Evolutionary conservation across 1,140 invertebrate genomes (phyloP).

Genomic region (Ephestia elutella): DNA sequence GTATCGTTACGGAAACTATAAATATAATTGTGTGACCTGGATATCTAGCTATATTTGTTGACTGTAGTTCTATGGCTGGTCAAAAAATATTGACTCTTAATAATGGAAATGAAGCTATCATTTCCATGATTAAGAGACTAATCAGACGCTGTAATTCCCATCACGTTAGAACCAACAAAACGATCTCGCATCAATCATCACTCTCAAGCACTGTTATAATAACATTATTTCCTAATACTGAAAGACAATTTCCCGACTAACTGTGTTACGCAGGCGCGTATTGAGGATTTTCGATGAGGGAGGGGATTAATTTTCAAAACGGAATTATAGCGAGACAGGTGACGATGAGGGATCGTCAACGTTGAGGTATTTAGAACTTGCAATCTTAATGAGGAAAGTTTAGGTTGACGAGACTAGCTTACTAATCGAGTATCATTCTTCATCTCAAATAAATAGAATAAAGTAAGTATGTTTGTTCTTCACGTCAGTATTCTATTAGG

Average conservation of each 20-base stretch:
- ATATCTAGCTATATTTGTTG: too few species aligned
- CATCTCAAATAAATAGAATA: too few species aligned
- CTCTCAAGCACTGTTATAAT: constrained; percentile 43
- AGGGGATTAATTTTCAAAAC: constrained; percentile 20
- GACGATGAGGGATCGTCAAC: constrained; percentile 7
- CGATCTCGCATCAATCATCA: constrained; percentile 50
- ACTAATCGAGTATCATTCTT: too few species aligned
- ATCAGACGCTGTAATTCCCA: too few species aligned
- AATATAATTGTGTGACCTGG: too few species aligned
- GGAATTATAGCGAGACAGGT: constrained; percentile 14
- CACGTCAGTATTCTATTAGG: too few species aligned
- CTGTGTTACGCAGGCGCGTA: constrained; percentile 25
- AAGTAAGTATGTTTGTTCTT: too few species aligned
- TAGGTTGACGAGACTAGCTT: neutral
- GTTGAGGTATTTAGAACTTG: neutral
- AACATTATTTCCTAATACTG: constrained; percentile 62
- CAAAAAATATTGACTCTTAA: too few species aligned
- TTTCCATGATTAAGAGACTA: too few species aligned
- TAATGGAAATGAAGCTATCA: too few species aligned
- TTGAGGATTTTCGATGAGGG: constrained; percentile 18
- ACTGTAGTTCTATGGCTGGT: too few species aligned
- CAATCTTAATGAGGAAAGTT: neutral
- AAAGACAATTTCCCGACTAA: constrained; percentile 56
- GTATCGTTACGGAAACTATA: too few species aligned
- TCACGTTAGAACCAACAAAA: constrained; percentile 15